phyloP scores from a whole-genome alignment of 2,888 invertebrate species.

The Tineola bisselliella region DNA sequence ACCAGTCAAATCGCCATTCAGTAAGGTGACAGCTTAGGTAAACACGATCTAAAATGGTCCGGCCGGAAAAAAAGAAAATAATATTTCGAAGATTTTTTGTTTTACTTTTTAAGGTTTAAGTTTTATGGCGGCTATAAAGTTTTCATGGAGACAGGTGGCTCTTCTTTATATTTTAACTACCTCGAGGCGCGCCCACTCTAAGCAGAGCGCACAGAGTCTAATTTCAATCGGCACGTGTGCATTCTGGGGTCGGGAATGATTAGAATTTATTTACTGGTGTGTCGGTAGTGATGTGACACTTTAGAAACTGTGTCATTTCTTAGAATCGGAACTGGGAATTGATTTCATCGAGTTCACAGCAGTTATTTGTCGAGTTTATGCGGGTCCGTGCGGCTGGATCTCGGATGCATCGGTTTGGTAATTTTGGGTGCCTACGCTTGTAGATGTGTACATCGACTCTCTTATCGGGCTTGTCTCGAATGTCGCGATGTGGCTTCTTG shows the following conservation, averaged over 20 bases:
- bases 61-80: constrained; percentile 46
- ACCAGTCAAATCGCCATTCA: constrained; percentile 64
- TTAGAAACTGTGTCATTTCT: constrained; percentile 66
- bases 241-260: constrained; percentile 26
- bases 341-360: constrained; percentile 61
- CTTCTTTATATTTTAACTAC: constrained; percentile 62
- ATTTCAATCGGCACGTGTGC: constrained; percentile 40
- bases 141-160: constrained; percentile 68
- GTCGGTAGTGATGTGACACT: constrained; percentile 67
- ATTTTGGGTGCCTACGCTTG: not conserved
- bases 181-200: constrained; percentile 36
- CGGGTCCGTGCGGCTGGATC: constrained; percentile 22
- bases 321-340: constrained; percentile 64
- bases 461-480: constrained; percentile 49
- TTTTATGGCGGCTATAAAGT: constrained; percentile 65
- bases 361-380: constrained; percentile 62
- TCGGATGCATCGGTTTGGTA: constrained; percentile 15
- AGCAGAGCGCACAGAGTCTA: constrained; percentile 44
- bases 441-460: constrained; percentile 20
- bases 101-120: constrained; percentile 63
- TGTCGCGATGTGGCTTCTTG: constrained; percentile 43
- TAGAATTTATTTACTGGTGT: constrained; percentile 63
- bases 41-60: constrained; percentile 62
- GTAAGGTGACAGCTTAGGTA: constrained; percentile 66
- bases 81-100: constrained; percentile 45